These are phyloP conservation scores for Drosophila sproati DNA, from an alignment of 1,140 invertebrate genomes.

Conservation along the genomic window DNA sequence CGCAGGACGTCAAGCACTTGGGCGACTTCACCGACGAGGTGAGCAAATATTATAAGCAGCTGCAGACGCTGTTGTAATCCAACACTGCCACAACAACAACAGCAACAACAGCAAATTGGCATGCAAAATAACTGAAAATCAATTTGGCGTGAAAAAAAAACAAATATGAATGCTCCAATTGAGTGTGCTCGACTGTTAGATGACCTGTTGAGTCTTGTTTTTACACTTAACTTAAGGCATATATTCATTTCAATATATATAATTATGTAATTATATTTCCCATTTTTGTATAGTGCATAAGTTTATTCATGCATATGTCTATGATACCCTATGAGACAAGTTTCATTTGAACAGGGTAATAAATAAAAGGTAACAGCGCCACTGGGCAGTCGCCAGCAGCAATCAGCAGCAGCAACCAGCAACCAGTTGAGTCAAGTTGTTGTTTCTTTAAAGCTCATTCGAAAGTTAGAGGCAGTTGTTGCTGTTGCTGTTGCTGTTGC, in stretches of 20 bases:
- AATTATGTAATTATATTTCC: background rate
- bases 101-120: slow-evolving; percentile 54
- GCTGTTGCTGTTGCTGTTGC: slow-evolving; percentile 42
- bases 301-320: background rate
- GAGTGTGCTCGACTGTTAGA: background rate
- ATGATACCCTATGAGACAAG: background rate
- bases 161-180: background rate
- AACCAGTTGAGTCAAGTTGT: slow-evolving; percentile 38
- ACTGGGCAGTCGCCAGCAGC: slow-evolving; percentile 37
- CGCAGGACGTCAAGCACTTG: slow-evolving; percentile 92
- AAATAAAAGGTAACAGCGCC: slow-evolving; percentile 22
- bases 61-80: slow-evolving; percentile 30
- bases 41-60: slow-evolving; percentile 66
- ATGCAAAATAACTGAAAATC: slow-evolving; percentile 77
- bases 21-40: slow-evolving; percentile 94
- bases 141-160: slow-evolving; percentile 71
- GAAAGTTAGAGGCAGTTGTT: slow-evolving; percentile 65
- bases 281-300: background rate
- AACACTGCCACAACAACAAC: slow-evolving; percentile 9
- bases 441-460: slow-evolving; percentile 64
- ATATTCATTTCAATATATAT: background rate
- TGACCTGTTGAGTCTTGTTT: slow-evolving; percentile 2
- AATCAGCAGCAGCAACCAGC: slow-evolving; percentile 19
- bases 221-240: background rate
- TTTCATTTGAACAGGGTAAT: background rate